Evolutionary conservation across 2,797 vertebrate genomes (phyloP), one percentile per base, ranked within the genome.

Genomic region (Lindbergichthys nudifrons): DNA sequence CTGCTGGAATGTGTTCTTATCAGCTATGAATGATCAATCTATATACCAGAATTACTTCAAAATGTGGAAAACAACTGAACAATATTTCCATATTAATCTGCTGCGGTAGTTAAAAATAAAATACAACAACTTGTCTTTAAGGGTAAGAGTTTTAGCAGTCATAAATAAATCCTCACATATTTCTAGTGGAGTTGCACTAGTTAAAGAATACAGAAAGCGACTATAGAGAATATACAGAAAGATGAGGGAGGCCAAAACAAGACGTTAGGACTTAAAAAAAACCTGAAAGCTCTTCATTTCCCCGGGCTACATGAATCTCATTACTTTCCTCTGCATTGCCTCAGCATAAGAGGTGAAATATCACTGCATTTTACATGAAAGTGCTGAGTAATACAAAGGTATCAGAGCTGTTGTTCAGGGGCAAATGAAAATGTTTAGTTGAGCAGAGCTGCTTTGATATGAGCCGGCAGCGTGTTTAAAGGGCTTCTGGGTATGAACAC

Each of bases 291-390:
- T 60, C 62, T 70, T 79, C 51, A 77, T 83, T 75, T 79, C 89
- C 83, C 77, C 26, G 1, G 70, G 89, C 81, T 46, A 61, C 66
- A 85, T 65, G 77, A 85, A 91, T 87, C 85, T 89, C 73, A 90
- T 93, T 91, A 92, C 80, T 77, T 74, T 78, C 67, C 73, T 51
- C 57, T 10, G 75, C 68, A 75, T 75, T 71, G 87, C 77, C 56
- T 85, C 81, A 60, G 80, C 69, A 72, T 19, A 74, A 39, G 75
- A 80, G 80, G 84, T 72, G 59, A 90, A 90, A 90, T 77, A 86
- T 85, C 77, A 61, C 76, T 72, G 82, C 71, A 65, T 79, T 87
- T 85, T 67, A 90, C 81, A 82, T 90, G 74, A 89, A 92, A 93
- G 85, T 86, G 73, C 91, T 86, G 91, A 89, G 83, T 75, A 86